phyloP scores from a whole-genome alignment of 1,140 invertebrate genomes.

The Neomicropteryx cornuta region DNA sequence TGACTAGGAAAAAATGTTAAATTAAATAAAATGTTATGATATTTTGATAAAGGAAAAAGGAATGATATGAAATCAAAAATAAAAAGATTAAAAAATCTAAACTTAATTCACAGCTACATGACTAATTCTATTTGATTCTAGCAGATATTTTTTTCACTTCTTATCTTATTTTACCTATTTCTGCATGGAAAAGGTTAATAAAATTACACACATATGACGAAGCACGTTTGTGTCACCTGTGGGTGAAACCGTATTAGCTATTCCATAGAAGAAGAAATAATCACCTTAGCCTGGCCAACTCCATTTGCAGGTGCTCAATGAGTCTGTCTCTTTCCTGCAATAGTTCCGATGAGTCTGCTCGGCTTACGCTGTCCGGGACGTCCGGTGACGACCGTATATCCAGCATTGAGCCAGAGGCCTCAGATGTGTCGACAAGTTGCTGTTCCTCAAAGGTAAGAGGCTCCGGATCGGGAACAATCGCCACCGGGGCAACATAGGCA shows the following conservation, averaged over 20 bases:
- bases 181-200: too few relatives aligned
- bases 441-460: slow-evolving; percentile 32
- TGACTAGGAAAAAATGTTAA: too few relatives aligned
- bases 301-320: slow-evolving; percentile 72
- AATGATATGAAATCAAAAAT: too few relatives aligned
- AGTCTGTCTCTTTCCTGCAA: slow-evolving; percentile 59
- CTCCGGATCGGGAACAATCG: slow-evolving; percentile 64
- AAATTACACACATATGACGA: too few relatives aligned
- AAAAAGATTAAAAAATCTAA: too few relatives aligned
- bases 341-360: slow-evolving; percentile 26
- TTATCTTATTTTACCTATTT: too few relatives aligned
- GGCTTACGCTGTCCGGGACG: slow-evolving; percentile 1
- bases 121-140: too few relatives aligned
- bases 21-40: too few relatives aligned
- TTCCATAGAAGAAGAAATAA: slow-evolving; percentile 13
- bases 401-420: slow-evolving; percentile 32
- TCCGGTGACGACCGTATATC: background rate
- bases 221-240: background rate
- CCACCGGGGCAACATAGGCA: slow-evolving; percentile 88
- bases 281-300: slow-evolving; percentile 53
- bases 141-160: too few relatives aligned
- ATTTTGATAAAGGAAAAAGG: too few relatives aligned
- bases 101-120: too few relatives aligned
- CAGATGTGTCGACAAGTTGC: slow-evolving; percentile 63
- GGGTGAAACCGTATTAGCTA: background rate